Evolutionary conservation across 2,888 invertebrate species (phyloP).

Genomic region (Pachliopta kotzebuea): DNA sequence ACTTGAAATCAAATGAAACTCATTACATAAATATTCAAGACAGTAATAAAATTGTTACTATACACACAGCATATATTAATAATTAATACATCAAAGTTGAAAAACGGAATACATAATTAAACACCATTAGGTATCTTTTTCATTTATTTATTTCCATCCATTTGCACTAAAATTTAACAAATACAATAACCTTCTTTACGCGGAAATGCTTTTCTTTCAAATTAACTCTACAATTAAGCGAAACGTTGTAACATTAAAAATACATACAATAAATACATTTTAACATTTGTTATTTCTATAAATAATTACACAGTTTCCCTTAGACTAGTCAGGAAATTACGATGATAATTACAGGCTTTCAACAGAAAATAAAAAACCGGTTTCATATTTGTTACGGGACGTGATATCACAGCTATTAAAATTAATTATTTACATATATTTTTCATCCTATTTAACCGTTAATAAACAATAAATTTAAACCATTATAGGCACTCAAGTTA

Average conservation of each 20-base stretch:
- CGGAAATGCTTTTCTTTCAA: slow-evolving; percentile 52
- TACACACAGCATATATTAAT: too few species aligned
- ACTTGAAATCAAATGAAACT: too few species aligned
- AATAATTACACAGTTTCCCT: slow-evolving; percentile 54
- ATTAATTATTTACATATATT: slow-evolving; percentile 59
- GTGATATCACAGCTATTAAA: slow-evolving; percentile 76
- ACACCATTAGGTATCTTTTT: slow-evolving; percentile 7
- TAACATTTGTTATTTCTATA: slow-evolving; percentile 47
- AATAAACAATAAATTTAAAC: slow-evolving; percentile 37
- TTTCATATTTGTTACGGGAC: slow-evolving; percentile 48
- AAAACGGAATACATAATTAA: too few species aligned
- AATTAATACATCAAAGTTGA: too few species aligned
- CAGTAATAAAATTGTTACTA: too few species aligned
- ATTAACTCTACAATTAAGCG: slow-evolving; percentile 46
- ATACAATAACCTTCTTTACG: slow-evolving; percentile 49
- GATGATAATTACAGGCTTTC: slow-evolving; percentile 38
- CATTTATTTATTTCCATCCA: slow-evolving; percentile 58
- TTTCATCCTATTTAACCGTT: slow-evolving; percentile 29
- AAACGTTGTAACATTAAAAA: slow-evolving; percentile 48
- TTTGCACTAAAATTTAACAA: slow-evolving; percentile 59
- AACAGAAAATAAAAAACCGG: slow-evolving; percentile 40
- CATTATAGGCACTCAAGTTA: slow-evolving; percentile 49
- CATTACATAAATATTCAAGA: too few species aligned
- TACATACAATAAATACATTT: slow-evolving; percentile 56
- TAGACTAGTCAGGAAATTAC: slow-evolving; percentile 68